These are phyloP conservation scores for Carassius gibelio DNA, from an alignment of 2,113 vertebrate species.

Conservation along the genomic window DNA sequence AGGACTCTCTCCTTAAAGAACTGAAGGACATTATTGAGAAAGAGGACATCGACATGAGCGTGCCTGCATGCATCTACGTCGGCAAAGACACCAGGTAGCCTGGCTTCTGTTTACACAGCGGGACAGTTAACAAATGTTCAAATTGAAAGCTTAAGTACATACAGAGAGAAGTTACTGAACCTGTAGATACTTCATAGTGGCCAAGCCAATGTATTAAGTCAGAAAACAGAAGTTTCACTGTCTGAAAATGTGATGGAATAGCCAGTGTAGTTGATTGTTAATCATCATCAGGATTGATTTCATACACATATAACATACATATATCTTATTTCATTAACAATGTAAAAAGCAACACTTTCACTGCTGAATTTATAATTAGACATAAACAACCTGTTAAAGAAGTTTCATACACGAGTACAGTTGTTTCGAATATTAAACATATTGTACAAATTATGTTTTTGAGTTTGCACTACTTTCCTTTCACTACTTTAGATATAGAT, in stretches of 20 bases:
- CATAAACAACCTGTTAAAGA: neutral
- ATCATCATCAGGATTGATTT: neutral
- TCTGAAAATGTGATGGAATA: neutral
- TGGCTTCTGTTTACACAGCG: neutral
- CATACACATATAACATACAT: too few relatives aligned
- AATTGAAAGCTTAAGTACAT: neutral
- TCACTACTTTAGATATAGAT: neutral
- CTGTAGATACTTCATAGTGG: neutral
- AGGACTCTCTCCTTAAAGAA: conserved; percentile 72
- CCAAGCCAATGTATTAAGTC: neutral
- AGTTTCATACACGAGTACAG: neutral
- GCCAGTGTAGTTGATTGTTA: neutral
- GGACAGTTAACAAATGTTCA: neutral
- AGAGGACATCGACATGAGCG: conserved; percentile 79
- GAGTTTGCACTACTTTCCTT: too few relatives aligned
- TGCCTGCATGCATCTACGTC: conserved; percentile 79
- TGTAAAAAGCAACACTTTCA: neutral
- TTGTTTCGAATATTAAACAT: neutral
- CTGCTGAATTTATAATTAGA: neutral
- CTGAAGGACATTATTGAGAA: conserved; percentile 80
- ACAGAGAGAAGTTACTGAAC: conserved; percentile 7
- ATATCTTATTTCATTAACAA: neutral
- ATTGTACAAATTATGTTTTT: too few relatives aligned
- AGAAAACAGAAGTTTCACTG: neutral
- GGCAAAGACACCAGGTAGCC: conserved; percentile 92